Base-by-base conservation (phyloP, 2,113 vertebrate species). In the Eleginops maclovinus region DNA sequence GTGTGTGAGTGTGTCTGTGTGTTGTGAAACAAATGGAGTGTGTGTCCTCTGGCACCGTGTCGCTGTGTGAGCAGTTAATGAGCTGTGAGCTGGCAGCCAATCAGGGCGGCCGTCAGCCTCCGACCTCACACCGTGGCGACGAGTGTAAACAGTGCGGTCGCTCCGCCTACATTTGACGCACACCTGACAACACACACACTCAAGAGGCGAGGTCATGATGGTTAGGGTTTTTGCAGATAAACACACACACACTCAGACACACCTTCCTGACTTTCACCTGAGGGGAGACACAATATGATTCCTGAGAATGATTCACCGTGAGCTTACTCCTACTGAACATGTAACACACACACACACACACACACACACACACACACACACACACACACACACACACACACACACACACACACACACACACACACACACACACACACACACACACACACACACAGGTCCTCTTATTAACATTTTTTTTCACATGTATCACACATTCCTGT, bases 11-110 rank as follows among this genome's bases (percentile, higher is more conserved):
- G 83, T 89, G 56, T 81, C 81, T 69, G 59, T 78, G 87, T 88
- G 91, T 92, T 90, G 92, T 87, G 89, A 93, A 93, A 89, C 92
- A 93, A 93, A 93, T 80, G 92, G 88, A 82, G 88, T 84, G 82
- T 79, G 77, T 86, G 85, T 91, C 82, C 67, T 24, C 69, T 92
- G 73, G 81, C 90, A 84, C 70, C 0, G 41, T 55, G 81, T 85
- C 61, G 72, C 77, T 5, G 14, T 60, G 82, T n/a, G 31, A 81
- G 83, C 9, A 8, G 87, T 80, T 88, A 91, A 91, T 88, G 79
- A 87, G 87, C 89, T 77, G 75, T 58, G 54, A 59, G 69, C 87
- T 92, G 89, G 90, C 87, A 85, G 82, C 87, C 88, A 86, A 90
- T 90, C 87, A 79, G 24, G 68, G 84, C 1, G 74, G 24, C 60